Evolutionary conservation across 2,888 invertebrate species (phyloP).

Genomic region (Patella pellucida): DNA sequence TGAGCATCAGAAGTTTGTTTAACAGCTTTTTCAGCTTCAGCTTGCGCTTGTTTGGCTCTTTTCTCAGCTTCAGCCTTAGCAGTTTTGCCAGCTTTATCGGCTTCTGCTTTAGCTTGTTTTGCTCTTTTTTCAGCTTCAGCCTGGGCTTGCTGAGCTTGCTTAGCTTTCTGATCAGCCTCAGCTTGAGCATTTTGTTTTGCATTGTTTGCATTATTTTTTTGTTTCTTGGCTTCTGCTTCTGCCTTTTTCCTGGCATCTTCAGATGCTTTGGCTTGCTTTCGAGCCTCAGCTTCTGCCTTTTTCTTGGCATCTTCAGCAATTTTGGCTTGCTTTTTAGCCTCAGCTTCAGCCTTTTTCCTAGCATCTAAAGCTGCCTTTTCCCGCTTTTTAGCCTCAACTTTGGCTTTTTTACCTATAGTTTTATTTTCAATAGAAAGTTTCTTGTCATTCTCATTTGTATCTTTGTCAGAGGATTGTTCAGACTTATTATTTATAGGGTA

Average conservation of each 20-base stretch:
- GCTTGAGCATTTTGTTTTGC: neutral
- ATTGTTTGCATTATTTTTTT: neutral
- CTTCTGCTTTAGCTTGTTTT: too few relatives aligned
- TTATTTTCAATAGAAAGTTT: neutral
- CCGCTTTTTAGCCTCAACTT: neutral
- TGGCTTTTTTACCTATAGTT: neutral
- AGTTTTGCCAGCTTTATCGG: too few relatives aligned
- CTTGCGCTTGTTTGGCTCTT: too few relatives aligned
- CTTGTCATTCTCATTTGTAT: neutral
- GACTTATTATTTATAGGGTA: neutral
- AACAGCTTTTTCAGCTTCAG: too few relatives aligned
- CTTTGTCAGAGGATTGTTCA: neutral
- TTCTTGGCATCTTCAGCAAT: neutral
- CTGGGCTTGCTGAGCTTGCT: too few relatives aligned
- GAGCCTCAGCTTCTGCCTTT: neutral
- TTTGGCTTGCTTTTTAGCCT: neutral
- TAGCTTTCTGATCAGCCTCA: too few relatives aligned
- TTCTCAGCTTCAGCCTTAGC: too few relatives aligned
- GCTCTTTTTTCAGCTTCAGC: too few relatives aligned
- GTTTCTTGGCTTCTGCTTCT: neutral
- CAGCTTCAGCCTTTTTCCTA: constrained; percentile 8
- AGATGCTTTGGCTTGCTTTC: neutral
- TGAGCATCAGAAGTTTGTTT: too few relatives aligned
- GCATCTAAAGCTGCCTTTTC: neutral
- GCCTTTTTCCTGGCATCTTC: constrained; percentile 5